These are phyloP conservation scores for Zygogramma bicolorata DNA, from an alignment of 2,888 invertebrate species.

Conservation along the genomic window DNA sequence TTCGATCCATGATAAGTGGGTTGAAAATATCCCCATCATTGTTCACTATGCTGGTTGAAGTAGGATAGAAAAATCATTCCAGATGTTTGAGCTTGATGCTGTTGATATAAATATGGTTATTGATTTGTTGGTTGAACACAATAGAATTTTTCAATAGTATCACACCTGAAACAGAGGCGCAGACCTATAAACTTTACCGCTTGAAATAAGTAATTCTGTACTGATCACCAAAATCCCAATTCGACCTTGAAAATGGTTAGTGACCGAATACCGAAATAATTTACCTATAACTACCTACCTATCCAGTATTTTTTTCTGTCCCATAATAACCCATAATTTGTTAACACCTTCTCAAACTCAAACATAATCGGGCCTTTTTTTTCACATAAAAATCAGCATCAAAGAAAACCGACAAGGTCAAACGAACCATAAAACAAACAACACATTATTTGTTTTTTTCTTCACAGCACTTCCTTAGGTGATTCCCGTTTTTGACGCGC, in stretches of 20 bases:
- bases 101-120: no score
- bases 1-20: no score
- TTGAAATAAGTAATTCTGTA: no score
- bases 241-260: not conserved
- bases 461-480: slow-evolving; percentile 30
- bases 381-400: slow-evolving; percentile 20
- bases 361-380: not conserved
- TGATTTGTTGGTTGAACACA: no score
- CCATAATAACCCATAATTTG: not conserved
- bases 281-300: not conserved
- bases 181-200: no score
- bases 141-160: no score
- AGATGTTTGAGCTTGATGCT: no score
- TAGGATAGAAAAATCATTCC: no score
- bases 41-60: no score
- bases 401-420: slow-evolving; percentile 35
- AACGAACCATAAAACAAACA: slow-evolving; percentile 35
- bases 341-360: not conserved
- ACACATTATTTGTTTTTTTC: slow-evolving; percentile 33
- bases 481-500: slow-evolving; percentile 40
- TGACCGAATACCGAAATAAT: not conserved
- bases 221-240: no score
- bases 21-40: no score
- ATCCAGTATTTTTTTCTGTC: not conserved
- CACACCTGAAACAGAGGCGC: no score